Conservation (phyloP, 2,888 invertebrate species). For the Drosophila barbarae region DNA sequence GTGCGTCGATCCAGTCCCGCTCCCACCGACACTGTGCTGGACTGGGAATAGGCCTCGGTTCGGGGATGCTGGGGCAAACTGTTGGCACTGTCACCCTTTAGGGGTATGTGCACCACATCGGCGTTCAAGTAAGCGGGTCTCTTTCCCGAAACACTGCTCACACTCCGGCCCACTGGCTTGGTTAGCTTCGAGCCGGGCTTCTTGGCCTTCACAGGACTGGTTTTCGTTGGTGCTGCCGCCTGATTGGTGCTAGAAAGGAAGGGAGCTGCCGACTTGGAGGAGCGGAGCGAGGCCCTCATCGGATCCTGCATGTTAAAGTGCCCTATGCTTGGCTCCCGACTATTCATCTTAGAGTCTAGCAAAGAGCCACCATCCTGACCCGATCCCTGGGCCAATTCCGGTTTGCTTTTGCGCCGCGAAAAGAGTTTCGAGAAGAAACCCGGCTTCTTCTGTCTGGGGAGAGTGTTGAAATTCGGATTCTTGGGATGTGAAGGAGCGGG, state of each 20-base stretch:
- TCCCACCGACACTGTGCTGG: constrained; percentile 78
- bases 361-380: constrained; percentile 51
- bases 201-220: constrained; percentile 57
- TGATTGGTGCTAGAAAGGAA: constrained; percentile 51
- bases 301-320: constrained; percentile 75
- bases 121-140: constrained; percentile 82
- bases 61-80: constrained; percentile 80
- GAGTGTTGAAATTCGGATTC: constrained; percentile 74
- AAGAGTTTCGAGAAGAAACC: constrained; percentile 85
- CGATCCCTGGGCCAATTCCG: constrained; percentile 76
- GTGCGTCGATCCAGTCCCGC: constrained; percentile 79
- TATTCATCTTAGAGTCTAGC: constrained; percentile 57
- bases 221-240: constrained; percentile 11
- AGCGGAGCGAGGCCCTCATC: constrained; percentile 75
- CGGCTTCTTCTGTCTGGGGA: constrained; percentile 83
- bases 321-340: constrained; percentile 76
- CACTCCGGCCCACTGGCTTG: constrained; percentile 82
- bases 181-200: constrained; percentile 65
- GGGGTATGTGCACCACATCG: constrained; percentile 84
- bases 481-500: constrained; percentile 77
- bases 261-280: constrained; percentile 69
- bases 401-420: constrained; percentile 81
- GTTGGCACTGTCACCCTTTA: constrained; percentile 83
- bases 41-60: constrained; percentile 78
- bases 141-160: constrained; percentile 83